Percentiles rank a stretch among this genome's conserved stretches.
Conservation (phyloP, 2,113 vertebrate species). For the Ivindomyrus marchei region DNA sequence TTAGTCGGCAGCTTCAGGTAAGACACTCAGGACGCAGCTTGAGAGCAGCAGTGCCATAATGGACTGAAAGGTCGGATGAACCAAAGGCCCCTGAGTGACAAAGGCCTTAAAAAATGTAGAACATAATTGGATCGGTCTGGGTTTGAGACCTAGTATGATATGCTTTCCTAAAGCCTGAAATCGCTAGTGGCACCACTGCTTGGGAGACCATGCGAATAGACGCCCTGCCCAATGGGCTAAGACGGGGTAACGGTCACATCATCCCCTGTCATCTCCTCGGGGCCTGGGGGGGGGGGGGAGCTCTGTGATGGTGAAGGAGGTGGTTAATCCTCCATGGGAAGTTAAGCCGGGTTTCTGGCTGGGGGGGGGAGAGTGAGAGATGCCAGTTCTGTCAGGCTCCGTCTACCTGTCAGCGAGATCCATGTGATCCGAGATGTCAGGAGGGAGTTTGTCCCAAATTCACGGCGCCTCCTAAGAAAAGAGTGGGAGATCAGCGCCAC, state of each 20-base stretch:
- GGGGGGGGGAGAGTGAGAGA: not conserved
- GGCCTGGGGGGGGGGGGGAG: not conserved
- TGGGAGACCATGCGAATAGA: not conserved
- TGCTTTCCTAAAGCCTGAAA: not conserved
- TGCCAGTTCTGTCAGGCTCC: not conserved
- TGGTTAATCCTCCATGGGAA: not conserved
- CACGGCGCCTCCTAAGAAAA: not conserved
- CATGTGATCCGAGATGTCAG: not conserved
- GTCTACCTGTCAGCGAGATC: not conserved
- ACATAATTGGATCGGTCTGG: not conserved
- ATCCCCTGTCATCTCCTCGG: not conserved
- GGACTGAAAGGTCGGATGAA: not conserved
- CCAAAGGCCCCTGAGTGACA: not conserved
- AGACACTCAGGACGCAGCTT: not conserved
- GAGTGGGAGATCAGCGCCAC: not conserved
- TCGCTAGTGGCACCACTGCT: not conserved
- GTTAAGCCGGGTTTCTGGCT: not conserved
- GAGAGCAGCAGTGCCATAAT: not conserved
- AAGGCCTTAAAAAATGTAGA: not conserved
- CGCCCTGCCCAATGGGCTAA: not conserved
- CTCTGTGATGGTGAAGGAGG: not conserved
- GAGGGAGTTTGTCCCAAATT: not conserved
- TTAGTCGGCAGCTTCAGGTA: not conserved
- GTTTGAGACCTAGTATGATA: not conserved
- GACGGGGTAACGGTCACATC: not conserved